Evolutionary conservation across 2,113 vertebrate genomes (phyloP).

Genomic region (Dendrocopos noguchii): DNA sequence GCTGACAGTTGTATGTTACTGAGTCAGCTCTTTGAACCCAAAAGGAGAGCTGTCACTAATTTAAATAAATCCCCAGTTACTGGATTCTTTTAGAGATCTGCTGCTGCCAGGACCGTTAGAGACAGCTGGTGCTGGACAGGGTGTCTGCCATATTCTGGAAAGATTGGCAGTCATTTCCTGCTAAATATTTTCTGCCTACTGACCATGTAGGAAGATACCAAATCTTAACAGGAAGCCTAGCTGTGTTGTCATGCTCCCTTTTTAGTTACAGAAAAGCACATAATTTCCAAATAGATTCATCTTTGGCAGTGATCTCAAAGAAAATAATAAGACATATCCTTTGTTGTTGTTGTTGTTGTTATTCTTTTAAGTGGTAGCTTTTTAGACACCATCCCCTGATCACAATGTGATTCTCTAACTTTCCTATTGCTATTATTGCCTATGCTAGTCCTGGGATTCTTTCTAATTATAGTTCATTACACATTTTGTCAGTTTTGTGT

Average conservation of each 20-base stretch:
- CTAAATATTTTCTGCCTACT: constrained; percentile 24
- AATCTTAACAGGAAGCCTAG: constrained; percentile 36
- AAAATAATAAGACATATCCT: constrained; percentile 24
- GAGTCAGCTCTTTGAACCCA: not conserved
- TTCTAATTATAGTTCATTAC: not conserved
- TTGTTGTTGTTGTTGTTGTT: not conserved
- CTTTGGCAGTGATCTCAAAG: constrained; percentile 20
- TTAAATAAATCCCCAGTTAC: not conserved
- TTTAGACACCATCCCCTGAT: constrained; percentile 3
- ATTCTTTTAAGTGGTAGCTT: constrained; percentile 28
- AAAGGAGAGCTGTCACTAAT: not conserved
- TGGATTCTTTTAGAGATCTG: not conserved
- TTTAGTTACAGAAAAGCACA: constrained; percentile 30
- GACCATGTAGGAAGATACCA: not conserved
- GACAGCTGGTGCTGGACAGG: not conserved
- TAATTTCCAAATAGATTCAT: constrained; percentile 44
- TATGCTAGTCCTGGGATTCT: not conserved
- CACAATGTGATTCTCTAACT: not conserved
- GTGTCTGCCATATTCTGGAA: not conserved
- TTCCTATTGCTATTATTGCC: not conserved
- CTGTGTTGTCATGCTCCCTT: constrained; percentile 15
- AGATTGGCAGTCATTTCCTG: constrained; percentile 22
- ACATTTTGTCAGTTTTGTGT: not conserved
- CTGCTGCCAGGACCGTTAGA: not conserved
- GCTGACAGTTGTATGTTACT: not conserved